Conservation (phyloP, 2,797 vertebrate genomes). For the Sebastes diaconus region DNA sequence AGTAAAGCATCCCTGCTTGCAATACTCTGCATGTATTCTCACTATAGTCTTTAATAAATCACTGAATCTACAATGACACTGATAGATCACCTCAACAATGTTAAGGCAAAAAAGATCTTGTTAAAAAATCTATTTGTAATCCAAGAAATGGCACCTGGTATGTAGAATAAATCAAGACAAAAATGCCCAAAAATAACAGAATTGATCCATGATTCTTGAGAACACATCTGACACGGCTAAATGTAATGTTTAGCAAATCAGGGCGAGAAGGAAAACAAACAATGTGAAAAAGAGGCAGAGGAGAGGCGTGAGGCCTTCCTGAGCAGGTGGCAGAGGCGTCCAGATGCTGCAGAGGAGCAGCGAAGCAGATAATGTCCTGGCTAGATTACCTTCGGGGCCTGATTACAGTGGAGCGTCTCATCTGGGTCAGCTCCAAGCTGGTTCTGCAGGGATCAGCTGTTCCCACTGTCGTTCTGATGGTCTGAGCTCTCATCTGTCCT, state of each 20-base stretch:
- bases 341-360: constrained; percentile 66
- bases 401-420: constrained; percentile 69
- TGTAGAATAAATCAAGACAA: neutral
- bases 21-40: neutral
- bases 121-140: constrained; percentile 8
- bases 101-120: constrained; percentile 2
- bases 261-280: constrained; percentile 33
- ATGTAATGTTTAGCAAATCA: constrained; percentile 49
- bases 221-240: constrained; percentile 42
- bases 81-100: constrained; percentile 16
- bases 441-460: constrained; percentile 62
- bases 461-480: constrained; percentile 32
- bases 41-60: constrained; percentile 17
- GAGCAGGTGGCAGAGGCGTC: constrained; percentile 60
- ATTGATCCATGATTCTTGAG: constrained; percentile 38
- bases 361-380: constrained; percentile 69
- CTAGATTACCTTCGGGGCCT: constrained; percentile 71
- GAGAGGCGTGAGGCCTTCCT: constrained; percentile 43
- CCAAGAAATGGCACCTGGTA: neutral
- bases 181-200: constrained; percentile 18
- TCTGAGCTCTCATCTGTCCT: constrained; percentile 30
- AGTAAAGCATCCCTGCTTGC: neutral
- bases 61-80: constrained; percentile 9
- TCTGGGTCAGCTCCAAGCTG: constrained; percentile 67
- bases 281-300: constrained; percentile 24